Base-by-base conservation (phyloP, 2,888 invertebrate species). In the Acanthococcus lagerstroemiae region DNA sequence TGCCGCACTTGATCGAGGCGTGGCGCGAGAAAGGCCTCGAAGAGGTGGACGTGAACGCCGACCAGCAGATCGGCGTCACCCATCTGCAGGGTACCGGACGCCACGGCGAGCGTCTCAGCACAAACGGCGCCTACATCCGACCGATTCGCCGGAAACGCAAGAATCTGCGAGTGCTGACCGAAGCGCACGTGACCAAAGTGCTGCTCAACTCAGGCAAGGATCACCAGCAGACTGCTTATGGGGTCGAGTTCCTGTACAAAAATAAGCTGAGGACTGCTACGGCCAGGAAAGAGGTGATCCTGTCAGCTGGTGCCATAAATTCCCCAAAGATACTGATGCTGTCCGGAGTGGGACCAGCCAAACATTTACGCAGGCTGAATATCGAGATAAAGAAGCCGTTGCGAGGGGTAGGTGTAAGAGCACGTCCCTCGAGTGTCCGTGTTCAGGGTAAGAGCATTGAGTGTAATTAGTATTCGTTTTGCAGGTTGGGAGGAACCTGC, bases 401-500 rank as follows among this genome's bases (percentile, higher is more conserved):
- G 56, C 82, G 82, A 55, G 70, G 69, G 55, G 69, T 70, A 67
- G 66, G 68, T 58, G 22, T 30, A 6, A 19, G 19, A 19, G 9
- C 6, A 1, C 1, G n/a, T 22, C 5, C 21, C 6, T 30, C n/a
- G 44, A 9, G 15, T 17, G n/a, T 19, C 1, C 21, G 30, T 37
- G 12, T 37, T n/a, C n/a, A n/a, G n/a, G n/a, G n/a, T n/a, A n/a
- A n/a, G n/a, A n/a, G n/a, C n/a, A n/a, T n/a, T n/a, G n/a, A n/a
- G n/a, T n/a, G n/a, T n/a, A n/a, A n/a, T n/a, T n/a, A n/a, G n/a
- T n/a, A n/a, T n/a, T n/a, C n/a, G n/a, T n/a, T n/a, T 21, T 45
- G 70, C 79, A 80, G 7, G 88, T 89, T 0, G 88, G 89, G 0
- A 77, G 80, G 70, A 89, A 89, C 74, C 77, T 89, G 1, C 87